Base-by-base conservation (phyloP, 2,113 vertebrate genomes). In the Chaetura pelagica region DNA sequence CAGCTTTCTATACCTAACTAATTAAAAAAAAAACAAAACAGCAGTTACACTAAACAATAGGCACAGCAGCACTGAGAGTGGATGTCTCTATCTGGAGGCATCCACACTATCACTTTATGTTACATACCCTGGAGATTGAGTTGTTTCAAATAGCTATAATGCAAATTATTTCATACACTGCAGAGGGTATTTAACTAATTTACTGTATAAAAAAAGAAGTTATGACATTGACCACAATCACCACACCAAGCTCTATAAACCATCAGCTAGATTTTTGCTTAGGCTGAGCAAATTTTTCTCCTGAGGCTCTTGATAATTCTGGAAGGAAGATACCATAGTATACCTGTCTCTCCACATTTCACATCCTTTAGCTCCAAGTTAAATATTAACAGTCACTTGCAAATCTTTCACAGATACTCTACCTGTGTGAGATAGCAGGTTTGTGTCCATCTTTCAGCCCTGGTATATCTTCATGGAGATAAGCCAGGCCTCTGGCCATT, bases 391-490 rank as follows among this genome's bases (percentile, higher is more conserved):
- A 4, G 7, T 2, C 44, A 19, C 17, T 29, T 26, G 17, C 4
- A 22, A 30, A 2, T 19, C 12, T 8, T 10, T 27, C 2, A 12
- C 22, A 4, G 3, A 2, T 8, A 7, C 34, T 42, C 24, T 94
- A 99, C 99, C 99, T 99, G 96, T 99, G 99, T 32, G 99, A 99
- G 64, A 99, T 98, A 93, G 99, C 99, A 5, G 99, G 99, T 94
- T 99, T 99, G 92, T 99, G 99, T 44, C 99, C 99, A 1, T 99
- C 99, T 95, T 99, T 99, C 75, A 99, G 98, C 71, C 99, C 99
- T 7, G 99, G 99, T 93, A 99, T 99, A 90, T 99, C 99, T 96
- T 99, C 99, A 38, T 99, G 99, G 67, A 99, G 99, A 89, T 99
- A 99, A n/a, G 99, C 99, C 96, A 99, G 97, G 89, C 99, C 99